Percentiles rank a stretch among this genome's conserved stretches.
Evolutionary conservation across 2,888 invertebrate genomes (phyloP).

Genomic region (Dolichomitus sp.): DNA sequence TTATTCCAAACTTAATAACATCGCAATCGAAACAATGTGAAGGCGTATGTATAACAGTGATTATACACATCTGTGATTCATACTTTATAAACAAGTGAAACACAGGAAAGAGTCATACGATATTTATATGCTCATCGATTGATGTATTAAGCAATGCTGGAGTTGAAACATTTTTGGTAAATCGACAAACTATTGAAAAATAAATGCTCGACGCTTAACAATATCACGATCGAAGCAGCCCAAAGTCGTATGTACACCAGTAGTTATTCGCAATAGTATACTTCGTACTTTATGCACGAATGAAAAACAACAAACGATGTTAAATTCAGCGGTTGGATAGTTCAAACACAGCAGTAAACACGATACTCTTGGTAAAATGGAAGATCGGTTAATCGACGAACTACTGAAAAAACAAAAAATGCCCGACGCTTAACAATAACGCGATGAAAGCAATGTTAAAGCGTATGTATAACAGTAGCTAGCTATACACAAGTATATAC

Average conservation of each 20-base stretch:
- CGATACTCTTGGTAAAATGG: neutral
- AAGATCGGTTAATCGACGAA: too few relatives aligned
- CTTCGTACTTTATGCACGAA: neutral
- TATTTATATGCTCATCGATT: too few relatives aligned
- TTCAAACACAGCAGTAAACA: too few relatives aligned
- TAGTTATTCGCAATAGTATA: neutral
- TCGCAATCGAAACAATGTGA: too few relatives aligned
- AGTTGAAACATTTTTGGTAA: too few relatives aligned
- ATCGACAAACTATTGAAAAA: too few relatives aligned
- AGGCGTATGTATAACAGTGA: neutral
- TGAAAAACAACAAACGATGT: neutral
- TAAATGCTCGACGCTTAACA: too few relatives aligned
- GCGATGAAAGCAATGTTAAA: neutral
- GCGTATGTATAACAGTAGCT: constrained; percentile 5
- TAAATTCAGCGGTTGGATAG: neutral
- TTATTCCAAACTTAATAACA: too few relatives aligned
- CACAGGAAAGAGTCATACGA: too few relatives aligned
- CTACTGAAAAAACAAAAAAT: too few relatives aligned
- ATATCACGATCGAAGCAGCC: too few relatives aligned
- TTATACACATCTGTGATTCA: neutral
- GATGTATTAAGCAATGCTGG: neutral
- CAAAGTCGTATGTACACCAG: neutral
- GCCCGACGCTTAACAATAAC: neutral
- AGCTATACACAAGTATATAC: neutral
- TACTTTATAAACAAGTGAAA: neutral